Percentiles rank a stretch among this genome's conserved stretches.
phyloP scores from a whole-genome alignment of 2,797 vertebrate genomes.

The Caiman crocodilus region DNA sequence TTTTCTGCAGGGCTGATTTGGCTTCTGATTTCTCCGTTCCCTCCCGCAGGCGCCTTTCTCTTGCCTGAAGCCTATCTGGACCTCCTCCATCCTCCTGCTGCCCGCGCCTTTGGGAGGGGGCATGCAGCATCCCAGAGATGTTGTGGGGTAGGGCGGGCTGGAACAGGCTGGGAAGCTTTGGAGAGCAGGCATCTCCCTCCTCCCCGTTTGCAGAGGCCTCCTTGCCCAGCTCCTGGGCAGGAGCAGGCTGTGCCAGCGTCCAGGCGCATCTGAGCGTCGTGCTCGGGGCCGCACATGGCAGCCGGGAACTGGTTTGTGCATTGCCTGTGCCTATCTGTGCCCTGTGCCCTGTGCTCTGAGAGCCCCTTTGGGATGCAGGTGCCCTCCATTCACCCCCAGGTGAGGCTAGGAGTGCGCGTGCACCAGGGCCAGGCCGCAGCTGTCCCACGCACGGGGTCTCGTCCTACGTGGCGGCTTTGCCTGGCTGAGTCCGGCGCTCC shows the following conservation, averaged over 20 bases:
- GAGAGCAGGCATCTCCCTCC: neutral
- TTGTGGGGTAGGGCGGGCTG: neutral
- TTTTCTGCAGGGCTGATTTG: conserved; percentile 35
- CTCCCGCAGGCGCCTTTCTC: neutral
- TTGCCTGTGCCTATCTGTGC: neutral
- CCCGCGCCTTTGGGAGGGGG: neutral
- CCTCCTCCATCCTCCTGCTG: neutral
- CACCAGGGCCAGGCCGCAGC: neutral
- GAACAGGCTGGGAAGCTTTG: neutral
- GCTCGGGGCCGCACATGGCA: neutral
- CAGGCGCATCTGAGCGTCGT: neutral
- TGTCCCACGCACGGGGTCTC: no score
- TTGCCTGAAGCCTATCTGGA: neutral
- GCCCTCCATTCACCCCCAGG: neutral
- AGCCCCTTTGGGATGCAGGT: neutral
- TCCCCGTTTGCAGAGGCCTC: neutral
- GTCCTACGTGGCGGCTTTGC: no score
- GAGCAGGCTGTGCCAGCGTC: neutral
- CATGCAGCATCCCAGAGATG: neutral
- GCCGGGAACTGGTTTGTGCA: neutral
- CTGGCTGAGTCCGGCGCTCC: no score
- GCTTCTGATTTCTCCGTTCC: conserved; percentile 17
- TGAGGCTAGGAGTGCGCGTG: neutral
- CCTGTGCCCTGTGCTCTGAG: neutral
- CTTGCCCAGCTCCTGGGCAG: neutral